phyloP scores from a whole-genome alignment of 2,797 vertebrate genomes.

The Bradypus variegatus region DNA sequence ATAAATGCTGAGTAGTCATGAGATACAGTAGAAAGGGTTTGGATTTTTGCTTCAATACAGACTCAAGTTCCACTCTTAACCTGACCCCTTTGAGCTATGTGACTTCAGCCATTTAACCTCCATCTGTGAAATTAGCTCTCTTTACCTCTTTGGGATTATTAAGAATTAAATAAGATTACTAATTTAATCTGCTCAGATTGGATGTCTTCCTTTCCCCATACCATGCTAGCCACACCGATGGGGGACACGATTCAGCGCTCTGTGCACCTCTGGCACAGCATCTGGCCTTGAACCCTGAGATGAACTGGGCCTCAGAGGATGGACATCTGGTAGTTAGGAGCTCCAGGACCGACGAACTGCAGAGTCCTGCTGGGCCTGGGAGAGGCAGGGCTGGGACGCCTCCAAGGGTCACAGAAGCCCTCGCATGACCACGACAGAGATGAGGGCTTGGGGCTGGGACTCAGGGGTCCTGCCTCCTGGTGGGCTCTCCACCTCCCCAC shows the following conservation, averaged over 20 bases:
- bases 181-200: background rate
- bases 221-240: background rate
- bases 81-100: background rate
- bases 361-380: background rate
- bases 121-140: background rate
- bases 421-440: too few species aligned
- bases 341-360: background rate
- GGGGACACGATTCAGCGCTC: too few species aligned
- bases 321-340: background rate
- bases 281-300: background rate
- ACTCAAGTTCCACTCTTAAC: background rate
- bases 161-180: background rate
- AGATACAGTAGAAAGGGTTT: background rate
- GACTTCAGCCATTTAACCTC: background rate
- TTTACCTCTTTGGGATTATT: background rate
- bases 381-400: background rate
- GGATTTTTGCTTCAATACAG: background rate
- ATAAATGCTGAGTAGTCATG: background rate
- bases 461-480: background rate
- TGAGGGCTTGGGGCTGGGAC: fast-evolving
- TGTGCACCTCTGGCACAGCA: background rate
- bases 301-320: background rate
- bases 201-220: background rate
- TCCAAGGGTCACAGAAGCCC: background rate
- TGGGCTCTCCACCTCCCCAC: background rate